Conservation (phyloP, 2,888 invertebrate species). For the Alviniconcha strummeri region DNA sequence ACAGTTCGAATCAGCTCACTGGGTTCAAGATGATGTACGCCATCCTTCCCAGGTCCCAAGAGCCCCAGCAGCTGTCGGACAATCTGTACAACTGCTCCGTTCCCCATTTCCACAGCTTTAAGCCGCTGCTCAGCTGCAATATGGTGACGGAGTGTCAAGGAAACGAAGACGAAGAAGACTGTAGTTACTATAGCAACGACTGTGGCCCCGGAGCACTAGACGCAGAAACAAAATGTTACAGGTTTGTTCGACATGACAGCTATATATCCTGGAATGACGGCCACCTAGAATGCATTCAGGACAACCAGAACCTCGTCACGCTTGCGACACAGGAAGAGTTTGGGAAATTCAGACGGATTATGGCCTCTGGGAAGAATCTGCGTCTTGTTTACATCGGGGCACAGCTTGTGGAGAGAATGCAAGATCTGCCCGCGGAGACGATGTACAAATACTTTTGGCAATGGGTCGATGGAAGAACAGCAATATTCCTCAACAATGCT, state of each 20-base stretch:
- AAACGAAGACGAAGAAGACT: conserved; percentile 4
- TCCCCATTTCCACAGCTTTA: too few species aligned
- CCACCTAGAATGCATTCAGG: neutral
- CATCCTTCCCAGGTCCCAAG: too few species aligned
- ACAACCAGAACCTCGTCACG: neutral
- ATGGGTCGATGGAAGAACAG: neutral
- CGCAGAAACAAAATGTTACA: neutral
- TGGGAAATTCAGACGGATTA: neutral
- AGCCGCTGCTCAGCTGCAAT: too few species aligned
- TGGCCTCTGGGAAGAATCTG: neutral
- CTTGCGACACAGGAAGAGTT: neutral
- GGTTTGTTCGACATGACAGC: neutral
- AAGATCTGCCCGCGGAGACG: neutral
- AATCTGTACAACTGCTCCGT: too few species aligned
- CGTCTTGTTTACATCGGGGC: neutral
- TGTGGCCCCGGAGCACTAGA: neutral
- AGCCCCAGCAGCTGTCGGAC: too few species aligned
- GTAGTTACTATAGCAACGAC: neutral
- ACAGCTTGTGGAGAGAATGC: neutral
- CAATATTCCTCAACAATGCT: neutral
- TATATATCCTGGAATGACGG: neutral
- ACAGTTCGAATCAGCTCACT: neutral
- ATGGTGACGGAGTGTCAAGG: too few species aligned
- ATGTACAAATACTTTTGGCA: neutral
- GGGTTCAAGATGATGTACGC: conserved; percentile 4